Base-by-base conservation (phyloP, 2,797 vertebrate species). In the Urosaurus nigricauda region DNA sequence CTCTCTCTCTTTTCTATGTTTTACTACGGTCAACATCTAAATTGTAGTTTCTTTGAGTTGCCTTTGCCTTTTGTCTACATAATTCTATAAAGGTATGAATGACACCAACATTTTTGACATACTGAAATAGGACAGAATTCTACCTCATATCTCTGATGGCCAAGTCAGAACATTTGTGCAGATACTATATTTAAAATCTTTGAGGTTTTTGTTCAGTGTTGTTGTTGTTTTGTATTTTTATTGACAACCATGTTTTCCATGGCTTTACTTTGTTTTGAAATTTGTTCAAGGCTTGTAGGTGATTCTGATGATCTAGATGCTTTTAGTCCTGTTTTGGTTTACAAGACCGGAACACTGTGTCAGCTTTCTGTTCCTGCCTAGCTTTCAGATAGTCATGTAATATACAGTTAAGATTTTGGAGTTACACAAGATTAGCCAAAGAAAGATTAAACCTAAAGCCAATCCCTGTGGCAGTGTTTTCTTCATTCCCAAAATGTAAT, bases 351-450 rank as follows among this genome's bases (percentile, higher is more conserved):
- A 68, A 43, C 29, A n/a, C 3, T 85, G 5, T 85, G 60, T 43
- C 43, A 43, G 43, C 43, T 43, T 43, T 43, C 43, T 5, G 43
- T 43, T 43, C 43, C 43, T 43, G 43, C 43, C 7, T 85, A 14
- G 11, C 47, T 58, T 40, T 3, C 37, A 37, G 56, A 16, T 6
- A 43, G 29, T 43, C 6, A 40, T 43, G 12, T 40, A 73, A 14
- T 37, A 58, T 56, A 53, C 47, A 53, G 29, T n/a, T 24, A 79
- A 77, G 9, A 37, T 6, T 24, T 78, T 83, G 70, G 8, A 7
- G 35, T 65, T 84, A 47, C 16, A 43, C 63, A 88, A 84, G n/a
- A 88, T 14, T 17, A 84, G n/a, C 60, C 43, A 68, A 56, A 63
- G 60, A 68, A 79, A 70, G n/a, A 84, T 70, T 60, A 83, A 75